These are phyloP conservation scores for Actinostola sp. DNA, from an alignment of 92 coral and sea anemone genomes.

Conservation along the genomic window DNA sequence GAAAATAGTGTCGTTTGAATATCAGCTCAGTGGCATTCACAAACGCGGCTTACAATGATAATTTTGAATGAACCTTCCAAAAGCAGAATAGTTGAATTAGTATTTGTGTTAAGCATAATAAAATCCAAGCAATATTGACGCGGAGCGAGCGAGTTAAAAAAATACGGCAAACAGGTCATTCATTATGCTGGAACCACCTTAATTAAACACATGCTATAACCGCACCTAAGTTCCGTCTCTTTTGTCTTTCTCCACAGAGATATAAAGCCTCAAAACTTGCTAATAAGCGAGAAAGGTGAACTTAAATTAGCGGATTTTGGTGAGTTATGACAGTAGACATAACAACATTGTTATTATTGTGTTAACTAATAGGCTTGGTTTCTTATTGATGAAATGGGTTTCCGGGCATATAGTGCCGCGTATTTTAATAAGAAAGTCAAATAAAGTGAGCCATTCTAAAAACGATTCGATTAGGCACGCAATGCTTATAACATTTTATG, in stretches of 20 bases:
- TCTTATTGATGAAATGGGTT: neutral
- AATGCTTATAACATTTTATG: neutral
- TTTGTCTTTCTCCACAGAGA: conserved; percentile 61
- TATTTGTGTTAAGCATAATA: too few species aligned
- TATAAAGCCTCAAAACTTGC: conserved; percentile 92
- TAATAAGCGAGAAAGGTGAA: conserved; percentile 90
- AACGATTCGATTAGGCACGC: neutral
- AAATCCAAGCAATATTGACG: too few species aligned
- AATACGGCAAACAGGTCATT: neutral
- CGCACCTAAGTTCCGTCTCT: neutral
- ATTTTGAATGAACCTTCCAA: too few species aligned
- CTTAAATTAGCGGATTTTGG: conserved; percentile 97
- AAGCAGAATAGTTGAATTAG: too few species aligned
- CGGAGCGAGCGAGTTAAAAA: too few species aligned
- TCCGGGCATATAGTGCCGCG: neutral
- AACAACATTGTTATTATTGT: neutral
- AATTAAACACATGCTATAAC: neutral
- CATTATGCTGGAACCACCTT: neutral
- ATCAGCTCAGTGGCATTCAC: too few species aligned
- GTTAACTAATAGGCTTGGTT: neutral
- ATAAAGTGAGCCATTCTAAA: neutral
- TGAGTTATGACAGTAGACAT: conserved; percentile 36
- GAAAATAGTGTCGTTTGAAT: too few species aligned
- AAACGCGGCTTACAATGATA: too few species aligned
- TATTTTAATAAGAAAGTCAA: neutral